Conservation (phyloP, 1,140 invertebrate species). For the Drosophila kepulauana region DNA sequence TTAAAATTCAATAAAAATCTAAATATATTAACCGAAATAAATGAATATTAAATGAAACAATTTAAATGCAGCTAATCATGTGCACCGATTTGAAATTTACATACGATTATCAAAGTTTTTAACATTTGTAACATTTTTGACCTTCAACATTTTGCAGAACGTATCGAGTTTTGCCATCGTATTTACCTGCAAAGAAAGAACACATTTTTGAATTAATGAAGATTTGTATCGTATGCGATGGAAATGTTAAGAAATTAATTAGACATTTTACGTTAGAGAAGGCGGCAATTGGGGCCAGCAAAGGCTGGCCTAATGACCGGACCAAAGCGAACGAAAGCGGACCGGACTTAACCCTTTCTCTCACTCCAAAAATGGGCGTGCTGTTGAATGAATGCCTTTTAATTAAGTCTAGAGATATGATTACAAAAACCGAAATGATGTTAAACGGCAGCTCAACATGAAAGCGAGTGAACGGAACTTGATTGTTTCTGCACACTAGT, state of each 20-base stretch:
- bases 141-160: slow-evolving; percentile 14
- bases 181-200: slow-evolving; percentile 70
- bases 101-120: background rate
- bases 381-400: slow-evolving; percentile 33
- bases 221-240: slow-evolving; percentile 59
- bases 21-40: background rate
- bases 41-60: background rate
- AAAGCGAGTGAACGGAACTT: slow-evolving; percentile 27
- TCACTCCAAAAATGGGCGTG: background rate
- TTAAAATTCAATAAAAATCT: background rate
- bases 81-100: slow-evolving; percentile 9
- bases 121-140: slow-evolving; percentile 10
- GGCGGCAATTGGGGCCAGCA: background rate
- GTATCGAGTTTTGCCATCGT: slow-evolving; percentile 33
- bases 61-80: background rate
- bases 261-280: slow-evolving; percentile 46
- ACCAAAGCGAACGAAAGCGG: background rate
- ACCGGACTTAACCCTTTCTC: background rate
- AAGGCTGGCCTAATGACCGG: slow-evolving; percentile 42
- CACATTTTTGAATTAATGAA: slow-evolving; percentile 67
- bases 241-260: slow-evolving; percentile 72
- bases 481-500: slow-evolving; percentile 24
- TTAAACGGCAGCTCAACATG: slow-evolving; percentile 40
- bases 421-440: slow-evolving; percentile 39
- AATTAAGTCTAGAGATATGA: slow-evolving; percentile 52